Base-by-base conservation (phyloP, 2,113 vertebrate species). In the Ceuthmochares aereus region DNA sequence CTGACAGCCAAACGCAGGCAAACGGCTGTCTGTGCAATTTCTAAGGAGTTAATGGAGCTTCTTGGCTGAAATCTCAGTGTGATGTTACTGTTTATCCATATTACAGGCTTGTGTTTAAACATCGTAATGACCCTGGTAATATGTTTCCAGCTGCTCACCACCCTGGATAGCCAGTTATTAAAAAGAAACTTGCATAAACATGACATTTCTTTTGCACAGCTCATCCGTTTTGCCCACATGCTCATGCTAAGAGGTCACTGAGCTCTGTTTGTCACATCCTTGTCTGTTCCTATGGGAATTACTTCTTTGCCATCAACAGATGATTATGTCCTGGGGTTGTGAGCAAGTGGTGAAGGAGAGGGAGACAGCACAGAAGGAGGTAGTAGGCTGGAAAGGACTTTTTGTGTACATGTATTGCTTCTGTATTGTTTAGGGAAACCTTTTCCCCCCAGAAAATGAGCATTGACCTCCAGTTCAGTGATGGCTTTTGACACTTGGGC, bases 141-240 rank as follows among this genome's bases (percentile, higher is more conserved):
- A 88, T 84, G 85, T 93, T 97, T 96, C 95, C 97, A 97, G 97
- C 97, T 97, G 97, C 93, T 92, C 79, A 55, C 70, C 85, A 60
- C 52, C 83, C 66, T 76, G 56, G 74, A 66, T 64, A 81, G 80
- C 67, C 93, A 87, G 72, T 96, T 97, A 97, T 96, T 96, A 93
- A 94, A 98, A 97, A 97, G 94, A 92, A 94, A 68, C 93, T 91
- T 91, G 68, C 81, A 93, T 95, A 94, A 95, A 97, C 87, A 95
- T 6, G 9, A 63, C 84, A 89, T 96, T 96, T 96, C 70, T 93
- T 76, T 80, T 70, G 64, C 89, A 95, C 81, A 97, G 82, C 89
- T 97, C 81, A 89, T 90, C 45, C 15, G 10, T 89, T 96, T 94
- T 80, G 52, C 70, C 37, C 10, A 3, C 62, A 70, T 10, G 40